Base-by-base conservation (phyloP, 2,888 invertebrate species). In the Gymnosoma rotundatum region DNA sequence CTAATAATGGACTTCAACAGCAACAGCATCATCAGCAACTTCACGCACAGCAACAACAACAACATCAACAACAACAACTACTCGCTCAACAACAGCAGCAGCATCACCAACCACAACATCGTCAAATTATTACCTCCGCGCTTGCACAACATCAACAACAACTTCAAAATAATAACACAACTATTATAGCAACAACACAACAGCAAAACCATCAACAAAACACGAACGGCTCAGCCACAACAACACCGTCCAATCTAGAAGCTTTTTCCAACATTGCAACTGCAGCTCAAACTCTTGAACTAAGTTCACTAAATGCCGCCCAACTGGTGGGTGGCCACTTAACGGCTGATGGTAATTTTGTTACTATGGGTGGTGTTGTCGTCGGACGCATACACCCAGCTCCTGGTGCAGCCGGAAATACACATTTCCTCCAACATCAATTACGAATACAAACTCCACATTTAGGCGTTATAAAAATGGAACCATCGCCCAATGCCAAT, bases 291-390 rank as follows among this genome's bases (percentile, higher is more conserved):
- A 84, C 84, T 56, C 84, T 84, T 78, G 84, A 84, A 84, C 83
- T 88, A 80, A 88, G 87, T 83, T 87, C 86, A 56, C 73, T 88
- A 58, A 88, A 88, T 79, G 87, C 87, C 21, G 87, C 86, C 58
- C 91, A 91, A 9, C 86, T 90, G 87, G 90, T 90, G 61, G 87
- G 88, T 50, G 90, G 90, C 14, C 89, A 90, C 48, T 90, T 90
- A 0, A 90, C 90, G 10, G 88, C 90, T 74, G 91, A 90, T 85
- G 90, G 90, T 14, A 91, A 89, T 74, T 89, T 90, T 82, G 91
- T 90, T 66, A 90, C 90, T 72, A 90, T 90, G 90, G 91, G 91
- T 58, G 90, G 90, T 48, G 91, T 90, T 72, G 91, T 90, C 21
- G 90, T 90, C 45, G 90, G 90, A 45, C 89, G 90, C 25, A 87